Percentiles rank a stretch among this genome's conserved stretches.
phyloP scores from a whole-genome alignment of 2,888 invertebrate species.

The Diogma glabrata region DNA sequence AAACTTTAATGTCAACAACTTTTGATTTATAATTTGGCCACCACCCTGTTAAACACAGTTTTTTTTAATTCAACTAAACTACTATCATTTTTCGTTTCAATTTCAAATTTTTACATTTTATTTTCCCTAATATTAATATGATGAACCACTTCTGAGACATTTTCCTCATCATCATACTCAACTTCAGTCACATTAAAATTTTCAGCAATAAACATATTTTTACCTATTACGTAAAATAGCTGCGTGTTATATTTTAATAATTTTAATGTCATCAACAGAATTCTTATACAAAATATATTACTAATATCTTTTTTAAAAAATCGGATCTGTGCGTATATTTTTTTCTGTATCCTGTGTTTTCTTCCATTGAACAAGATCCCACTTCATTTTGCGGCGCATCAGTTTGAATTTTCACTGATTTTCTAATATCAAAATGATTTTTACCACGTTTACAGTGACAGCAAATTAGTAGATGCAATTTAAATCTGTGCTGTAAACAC shows the following conservation, averaged over 20 bases:
- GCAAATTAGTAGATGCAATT: too few relatives aligned
- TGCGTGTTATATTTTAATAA: neutral
- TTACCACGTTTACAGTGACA: too few relatives aligned
- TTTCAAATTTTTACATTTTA: too few relatives aligned
- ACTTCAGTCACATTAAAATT: neutral
- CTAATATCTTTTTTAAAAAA: too few relatives aligned
- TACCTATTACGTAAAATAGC: neutral
- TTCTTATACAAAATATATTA: neutral
- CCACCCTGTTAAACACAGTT: too few relatives aligned
- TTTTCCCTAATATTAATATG: too few relatives aligned
- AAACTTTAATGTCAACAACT: too few relatives aligned
- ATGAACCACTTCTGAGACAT: neutral
- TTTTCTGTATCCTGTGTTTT: neutral
- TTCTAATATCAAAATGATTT: neutral
- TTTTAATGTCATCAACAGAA: neutral
- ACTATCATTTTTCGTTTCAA: too few relatives aligned
- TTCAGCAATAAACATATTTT: neutral
- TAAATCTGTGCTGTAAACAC: too few relatives aligned
- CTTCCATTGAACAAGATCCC: neutral
- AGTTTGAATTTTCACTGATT: neutral
- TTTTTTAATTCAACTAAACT: too few relatives aligned
- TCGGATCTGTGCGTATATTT: conserved; percentile 18
- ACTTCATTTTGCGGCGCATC: neutral
- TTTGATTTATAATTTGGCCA: too few relatives aligned
- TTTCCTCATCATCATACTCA: too few relatives aligned